phyloP scores from a whole-genome alignment of 2,888 invertebrate genomes.

The Laspeyria flexula region DNA sequence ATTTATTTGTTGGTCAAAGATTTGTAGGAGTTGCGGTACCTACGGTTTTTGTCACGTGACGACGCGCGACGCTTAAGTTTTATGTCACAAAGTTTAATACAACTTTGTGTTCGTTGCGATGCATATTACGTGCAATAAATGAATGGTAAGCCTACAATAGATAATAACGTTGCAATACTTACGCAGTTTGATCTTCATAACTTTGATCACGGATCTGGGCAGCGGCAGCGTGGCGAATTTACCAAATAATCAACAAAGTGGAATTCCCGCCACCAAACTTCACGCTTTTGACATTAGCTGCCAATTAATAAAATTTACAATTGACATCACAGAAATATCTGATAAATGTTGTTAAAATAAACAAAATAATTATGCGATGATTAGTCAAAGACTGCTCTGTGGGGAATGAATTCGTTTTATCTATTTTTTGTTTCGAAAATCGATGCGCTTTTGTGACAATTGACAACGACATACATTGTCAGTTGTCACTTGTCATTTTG shows the following conservation, averaged over 20 bases:
- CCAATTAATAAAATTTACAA: constrained; percentile 50
- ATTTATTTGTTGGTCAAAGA: no score
- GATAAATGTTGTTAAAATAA: constrained; percentile 36
- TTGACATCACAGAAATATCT: constrained; percentile 50
- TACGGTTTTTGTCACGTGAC: constrained; percentile 8
- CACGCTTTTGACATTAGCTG: constrained; percentile 63
- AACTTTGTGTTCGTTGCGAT: background rate
- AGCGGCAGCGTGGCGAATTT: constrained; percentile 80
- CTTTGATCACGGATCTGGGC: constrained; percentile 82
- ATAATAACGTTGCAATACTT: constrained; percentile 58
- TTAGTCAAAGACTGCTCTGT: constrained; percentile 49
- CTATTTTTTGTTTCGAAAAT: constrained; percentile 71
- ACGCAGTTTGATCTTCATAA: constrained; percentile 85
- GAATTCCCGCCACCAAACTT: constrained; percentile 65
- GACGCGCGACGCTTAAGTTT: constrained; percentile 1
- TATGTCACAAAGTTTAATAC: constrained; percentile 3
- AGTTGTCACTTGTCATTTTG: constrained; percentile 63
- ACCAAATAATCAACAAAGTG: constrained; percentile 56
- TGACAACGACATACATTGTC: constrained; percentile 75
- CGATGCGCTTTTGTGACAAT: constrained; percentile 77
- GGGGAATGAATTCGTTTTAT: constrained; percentile 55
- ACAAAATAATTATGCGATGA: constrained; percentile 43
- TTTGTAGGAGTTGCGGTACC: no score
- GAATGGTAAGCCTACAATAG: background rate
- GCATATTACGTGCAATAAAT: background rate